A percentile compares a stretch with the other conserved stretches of the same genome.
phyloP scores from a whole-genome alignment of 2,113 vertebrate species.

The Calyptomena viridis region DNA sequence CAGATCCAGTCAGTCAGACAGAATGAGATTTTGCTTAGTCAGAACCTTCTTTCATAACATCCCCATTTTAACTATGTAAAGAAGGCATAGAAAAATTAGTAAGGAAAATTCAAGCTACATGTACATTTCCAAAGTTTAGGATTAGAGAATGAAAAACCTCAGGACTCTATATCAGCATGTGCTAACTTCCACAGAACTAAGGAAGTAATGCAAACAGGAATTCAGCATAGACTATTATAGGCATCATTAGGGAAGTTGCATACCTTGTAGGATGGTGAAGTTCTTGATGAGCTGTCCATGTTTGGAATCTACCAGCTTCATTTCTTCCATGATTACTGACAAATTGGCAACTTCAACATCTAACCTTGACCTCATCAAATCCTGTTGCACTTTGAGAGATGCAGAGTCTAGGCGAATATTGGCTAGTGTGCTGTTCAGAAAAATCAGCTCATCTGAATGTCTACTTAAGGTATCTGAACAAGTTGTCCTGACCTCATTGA shows the following conservation, averaged over 20 bases:
- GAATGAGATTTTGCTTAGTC: conserved; percentile 45
- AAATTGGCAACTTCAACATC: conserved; percentile 92
- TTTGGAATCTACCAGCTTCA: conserved; percentile 95
- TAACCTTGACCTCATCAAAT: conserved; percentile 84
- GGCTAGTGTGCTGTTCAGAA: conserved; percentile 83
- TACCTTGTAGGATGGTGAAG: conserved; percentile 95
- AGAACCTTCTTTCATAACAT: conserved; percentile 5
- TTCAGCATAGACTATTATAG: not conserved
- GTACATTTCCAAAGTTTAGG: not conserved
- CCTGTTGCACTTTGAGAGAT: conserved; percentile 85
- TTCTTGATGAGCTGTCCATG: conserved; percentile 96
- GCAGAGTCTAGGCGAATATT: conserved; percentile 81
- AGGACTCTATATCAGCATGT: not conserved
- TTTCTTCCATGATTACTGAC: conserved; percentile 94
- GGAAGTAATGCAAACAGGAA: not conserved
- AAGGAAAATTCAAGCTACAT: not conserved
- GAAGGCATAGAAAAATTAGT: not conserved
- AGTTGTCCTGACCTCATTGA: conserved; percentile 85
- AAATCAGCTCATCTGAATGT: conserved; percentile 86
- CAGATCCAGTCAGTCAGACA: not conserved
- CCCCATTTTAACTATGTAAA: not conserved
- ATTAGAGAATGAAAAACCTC: not conserved
- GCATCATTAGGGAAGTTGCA: not conserved
- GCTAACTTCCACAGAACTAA: not conserved
- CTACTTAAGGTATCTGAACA: conserved; percentile 87